phyloP scores from a whole-genome alignment of 2,888 invertebrate genomes.

The Sthenelais limicola region DNA sequence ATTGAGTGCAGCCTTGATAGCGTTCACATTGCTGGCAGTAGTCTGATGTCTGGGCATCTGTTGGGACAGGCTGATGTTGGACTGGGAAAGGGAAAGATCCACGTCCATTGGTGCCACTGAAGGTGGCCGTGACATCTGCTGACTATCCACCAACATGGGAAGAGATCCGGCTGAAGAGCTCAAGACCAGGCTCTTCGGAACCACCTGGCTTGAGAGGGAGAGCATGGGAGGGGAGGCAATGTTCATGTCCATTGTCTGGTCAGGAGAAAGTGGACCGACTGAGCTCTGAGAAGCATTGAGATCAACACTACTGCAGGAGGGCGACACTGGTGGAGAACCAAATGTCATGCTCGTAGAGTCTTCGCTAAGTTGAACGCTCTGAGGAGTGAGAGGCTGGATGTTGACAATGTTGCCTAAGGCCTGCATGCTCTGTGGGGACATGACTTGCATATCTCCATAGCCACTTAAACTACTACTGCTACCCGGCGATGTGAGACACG shows the following conservation, averaged over 20 bases:
- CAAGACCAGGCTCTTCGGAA: conserved; percentile 35
- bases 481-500: conserved; percentile 16
- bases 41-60: conserved; percentile 78
- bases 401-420: conserved; percentile 35
- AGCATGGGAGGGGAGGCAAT: conserved; percentile 32
- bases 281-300: conserved; percentile 50
- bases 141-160: conserved; percentile 59
- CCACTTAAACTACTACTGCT: conserved; percentile 30
- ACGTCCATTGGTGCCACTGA: conserved; percentile 70
- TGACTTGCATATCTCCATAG: conserved; percentile 1
- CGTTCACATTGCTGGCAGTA: conserved; percentile 13
- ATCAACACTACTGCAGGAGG: conserved; percentile 48
- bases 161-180: conserved; percentile 13
- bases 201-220: conserved; percentile 50
- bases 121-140: conserved; percentile 62
- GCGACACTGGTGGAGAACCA: conserved; percentile 62
- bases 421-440: conserved; percentile 29
- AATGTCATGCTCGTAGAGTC: conserved; percentile 37
- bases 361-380: conserved; percentile 21
- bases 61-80: conserved; percentile 72
- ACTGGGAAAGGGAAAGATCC: conserved; percentile 62
- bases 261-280: conserved; percentile 63
- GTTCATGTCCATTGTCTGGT: conserved; percentile 61
- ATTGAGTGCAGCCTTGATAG: conserved; percentile 2
- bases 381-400: conserved; percentile 42